Percentiles rank a stretch among this genome's conserved stretches.
These are phyloP conservation scores for Eristalinus aeneus DNA, from an alignment of 2,888 invertebrate genomes.

Conservation along the genomic window DNA sequence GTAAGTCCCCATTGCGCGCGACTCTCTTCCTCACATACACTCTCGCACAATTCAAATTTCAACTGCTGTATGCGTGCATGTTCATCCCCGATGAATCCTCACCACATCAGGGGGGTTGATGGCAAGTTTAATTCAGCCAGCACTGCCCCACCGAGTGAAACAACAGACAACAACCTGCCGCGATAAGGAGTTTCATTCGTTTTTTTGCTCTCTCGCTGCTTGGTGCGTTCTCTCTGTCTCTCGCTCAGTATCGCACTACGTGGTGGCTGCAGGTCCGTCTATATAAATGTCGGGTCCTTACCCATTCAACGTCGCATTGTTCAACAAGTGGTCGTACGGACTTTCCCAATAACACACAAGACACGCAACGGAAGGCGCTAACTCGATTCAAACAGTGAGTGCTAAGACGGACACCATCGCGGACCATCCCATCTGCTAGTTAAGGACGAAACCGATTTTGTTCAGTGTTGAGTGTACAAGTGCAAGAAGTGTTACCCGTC, in stretches of 20 bases:
- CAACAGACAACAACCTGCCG: no score
- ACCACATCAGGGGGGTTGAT: background rate
- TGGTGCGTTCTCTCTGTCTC: conserved; percentile 8
- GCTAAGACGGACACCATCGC: conserved; percentile 13
- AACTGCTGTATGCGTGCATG: background rate
- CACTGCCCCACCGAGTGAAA: background rate
- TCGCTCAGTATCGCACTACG: background rate
- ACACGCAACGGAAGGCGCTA: conserved; percentile 41
- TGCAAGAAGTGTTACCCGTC: conserved; percentile 32
- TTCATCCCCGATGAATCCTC: background rate
- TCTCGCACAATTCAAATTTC: background rate
- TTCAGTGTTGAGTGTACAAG: background rate
- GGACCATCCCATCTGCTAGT: conserved; percentile 21
- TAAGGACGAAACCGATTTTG: conserved; percentile 5
- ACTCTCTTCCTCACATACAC: background rate
- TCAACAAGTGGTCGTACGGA: conserved; percentile 79
- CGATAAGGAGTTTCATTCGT: background rate
- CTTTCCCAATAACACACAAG: conserved; percentile 11
- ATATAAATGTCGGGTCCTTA: conserved; percentile 78
- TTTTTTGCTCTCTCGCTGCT: background rate
- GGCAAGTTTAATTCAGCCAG: background rate
- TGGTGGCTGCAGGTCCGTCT: conserved; percentile 71
- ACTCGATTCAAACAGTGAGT: conserved; percentile 19
- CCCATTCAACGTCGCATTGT: conserved; percentile 77
- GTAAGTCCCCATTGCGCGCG: background rate